Evolutionary conservation across 2,888 invertebrate genomes (phyloP).

Genomic region (Spisula subtruncata): DNA sequence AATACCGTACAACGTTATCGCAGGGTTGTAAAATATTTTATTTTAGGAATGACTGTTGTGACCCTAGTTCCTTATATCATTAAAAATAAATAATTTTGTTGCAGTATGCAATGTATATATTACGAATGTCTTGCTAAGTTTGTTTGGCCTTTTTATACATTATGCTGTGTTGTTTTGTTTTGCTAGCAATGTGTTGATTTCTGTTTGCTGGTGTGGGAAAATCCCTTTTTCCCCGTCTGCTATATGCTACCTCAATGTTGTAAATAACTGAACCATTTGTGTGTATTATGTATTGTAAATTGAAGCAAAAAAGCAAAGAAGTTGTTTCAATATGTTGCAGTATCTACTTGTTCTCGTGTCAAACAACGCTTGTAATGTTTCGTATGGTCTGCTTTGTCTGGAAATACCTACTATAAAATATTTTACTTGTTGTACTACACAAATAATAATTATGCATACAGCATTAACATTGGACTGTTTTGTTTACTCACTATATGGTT

Average conservation of each 20-base stretch:
- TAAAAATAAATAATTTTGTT: conserved; percentile 14
- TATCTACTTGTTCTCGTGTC: neutral
- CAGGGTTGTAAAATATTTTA: conserved; percentile 52
- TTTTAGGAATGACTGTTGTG: conserved; percentile 50
- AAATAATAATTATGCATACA: neutral
- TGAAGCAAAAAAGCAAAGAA: no score
- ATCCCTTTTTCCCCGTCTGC: neutral
- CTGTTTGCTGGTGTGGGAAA: conserved; percentile 5
- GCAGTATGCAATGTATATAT: conserved; percentile 18
- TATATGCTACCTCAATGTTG: neutral
- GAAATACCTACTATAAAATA: neutral
- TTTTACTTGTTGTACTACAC: neutral
- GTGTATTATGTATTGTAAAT: neutral
- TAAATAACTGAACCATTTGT: neutral
- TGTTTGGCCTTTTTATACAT: neutral
- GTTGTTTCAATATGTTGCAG: neutral
- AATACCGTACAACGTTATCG: conserved; percentile 65
- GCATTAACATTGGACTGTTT: neutral
- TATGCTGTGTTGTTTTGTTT: neutral
- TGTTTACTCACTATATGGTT: neutral
- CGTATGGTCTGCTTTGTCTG: neutral
- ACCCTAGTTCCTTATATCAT: conserved; percentile 42
- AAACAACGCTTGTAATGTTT: neutral
- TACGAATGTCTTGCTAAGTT: conserved; percentile 15
- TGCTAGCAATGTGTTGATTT: conserved; percentile 1